A percentile compares a stretch with the other conserved stretches of the same genome.
Evolutionary conservation across 2,113 vertebrate genomes (phyloP).

Genomic region (Catagonus wagneri): DNA sequence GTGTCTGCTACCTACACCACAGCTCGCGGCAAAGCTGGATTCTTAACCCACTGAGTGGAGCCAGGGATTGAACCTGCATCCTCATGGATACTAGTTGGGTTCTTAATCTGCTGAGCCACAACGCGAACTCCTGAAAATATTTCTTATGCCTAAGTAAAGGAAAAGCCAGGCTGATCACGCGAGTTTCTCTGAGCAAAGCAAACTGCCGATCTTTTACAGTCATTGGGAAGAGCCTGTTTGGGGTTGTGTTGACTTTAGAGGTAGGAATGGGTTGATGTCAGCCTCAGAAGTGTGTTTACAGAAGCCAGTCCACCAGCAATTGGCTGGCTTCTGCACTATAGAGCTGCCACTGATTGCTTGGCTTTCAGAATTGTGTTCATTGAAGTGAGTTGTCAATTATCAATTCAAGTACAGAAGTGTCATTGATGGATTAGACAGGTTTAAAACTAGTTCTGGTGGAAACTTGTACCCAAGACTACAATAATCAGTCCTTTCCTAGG

Average conservation of each 20-base stretch:
- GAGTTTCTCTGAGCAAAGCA: background rate
- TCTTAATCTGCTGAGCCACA: background rate
- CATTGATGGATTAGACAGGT: constrained; percentile 25
- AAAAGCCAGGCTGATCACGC: background rate
- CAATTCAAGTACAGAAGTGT: background rate
- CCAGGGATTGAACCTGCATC: background rate
- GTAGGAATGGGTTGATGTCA: background rate
- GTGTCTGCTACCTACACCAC: too few relatives aligned
- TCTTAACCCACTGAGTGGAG: too few relatives aligned
- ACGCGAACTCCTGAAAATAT: background rate
- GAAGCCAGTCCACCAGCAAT: background rate
- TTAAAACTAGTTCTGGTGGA: constrained; percentile 18
- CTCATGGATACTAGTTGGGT: too few relatives aligned
- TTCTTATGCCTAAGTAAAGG: background rate
- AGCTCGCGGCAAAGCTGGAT: too few relatives aligned
- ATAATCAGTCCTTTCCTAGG: background rate
- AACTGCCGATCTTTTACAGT: background rate
- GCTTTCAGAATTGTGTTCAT: background rate
- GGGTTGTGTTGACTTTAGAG: background rate
- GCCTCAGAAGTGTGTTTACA: background rate
- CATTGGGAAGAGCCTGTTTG: background rate
- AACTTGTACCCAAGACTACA: background rate
- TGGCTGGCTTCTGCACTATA: background rate
- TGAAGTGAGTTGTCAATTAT: constrained; percentile 24
- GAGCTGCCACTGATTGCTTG: background rate